phyloP scores from a whole-genome alignment of 2,797 vertebrate genomes.

The Percopsis omiscomaycus region DNA sequence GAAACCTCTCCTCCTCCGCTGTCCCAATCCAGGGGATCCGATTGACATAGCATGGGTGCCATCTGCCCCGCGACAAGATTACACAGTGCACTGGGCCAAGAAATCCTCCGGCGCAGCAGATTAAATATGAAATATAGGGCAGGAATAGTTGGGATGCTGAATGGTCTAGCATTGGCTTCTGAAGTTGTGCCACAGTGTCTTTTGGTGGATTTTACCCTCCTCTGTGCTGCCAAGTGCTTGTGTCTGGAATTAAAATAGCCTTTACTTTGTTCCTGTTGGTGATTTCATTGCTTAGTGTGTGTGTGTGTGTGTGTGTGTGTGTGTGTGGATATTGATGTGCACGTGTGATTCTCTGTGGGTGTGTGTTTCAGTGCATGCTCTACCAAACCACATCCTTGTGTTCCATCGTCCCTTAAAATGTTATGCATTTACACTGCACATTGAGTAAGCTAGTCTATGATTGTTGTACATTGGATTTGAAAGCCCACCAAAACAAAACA shows the following conservation, averaged over 20 bases:
- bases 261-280: background rate
- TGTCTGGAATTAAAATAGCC: constrained; percentile 15
- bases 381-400: constrained; percentile 6
- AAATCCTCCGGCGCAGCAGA: constrained; percentile 68
- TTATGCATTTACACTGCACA: constrained; percentile 18
- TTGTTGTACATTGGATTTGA: constrained; percentile 19
- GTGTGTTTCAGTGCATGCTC: constrained; percentile 5
- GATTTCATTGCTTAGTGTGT: background rate
- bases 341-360: constrained; percentile 2
- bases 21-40: constrained; percentile 65
- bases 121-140: constrained; percentile 80
- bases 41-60: constrained; percentile 63
- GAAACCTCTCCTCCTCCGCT: constrained; percentile 43
- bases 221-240: constrained; percentile 11
- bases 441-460: constrained; percentile 24
- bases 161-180: constrained; percentile 41
- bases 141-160: constrained; percentile 51
- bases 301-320: constrained; percentile 3
- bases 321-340: constrained; percentile 3
- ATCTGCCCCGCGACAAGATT: constrained; percentile 74
- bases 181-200: background rate
- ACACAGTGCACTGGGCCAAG: constrained; percentile 67
- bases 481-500: constrained; percentile 5
- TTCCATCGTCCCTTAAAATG: constrained; percentile 11
- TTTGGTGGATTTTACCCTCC: constrained; percentile 7